Conservation (phyloP, 2,888 invertebrate genomes). For the Laothoe populi region DNA sequence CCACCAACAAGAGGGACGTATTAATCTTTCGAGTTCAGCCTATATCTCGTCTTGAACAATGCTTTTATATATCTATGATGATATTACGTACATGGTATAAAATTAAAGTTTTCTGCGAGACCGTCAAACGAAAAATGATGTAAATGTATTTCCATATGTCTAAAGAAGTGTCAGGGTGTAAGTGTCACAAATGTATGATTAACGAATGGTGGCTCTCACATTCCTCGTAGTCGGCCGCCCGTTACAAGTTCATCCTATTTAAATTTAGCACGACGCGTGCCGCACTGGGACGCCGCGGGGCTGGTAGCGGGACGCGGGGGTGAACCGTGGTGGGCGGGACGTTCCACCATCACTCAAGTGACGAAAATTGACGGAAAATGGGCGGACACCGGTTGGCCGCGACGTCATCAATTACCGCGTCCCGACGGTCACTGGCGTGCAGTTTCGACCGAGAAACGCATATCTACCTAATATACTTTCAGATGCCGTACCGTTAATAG, state of each 20-base stretch:
- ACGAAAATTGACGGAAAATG: constrained; percentile 86
- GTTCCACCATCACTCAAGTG: constrained; percentile 83
- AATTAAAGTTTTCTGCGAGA: background rate
- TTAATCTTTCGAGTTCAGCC: constrained; percentile 39
- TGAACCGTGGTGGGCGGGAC: constrained; percentile 69
- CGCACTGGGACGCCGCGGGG: constrained; percentile 58
- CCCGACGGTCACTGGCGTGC: constrained; percentile 78
- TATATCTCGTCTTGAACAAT: background rate
- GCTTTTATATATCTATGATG: background rate
- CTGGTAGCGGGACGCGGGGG: constrained; percentile 43
- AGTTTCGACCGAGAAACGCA: constrained; percentile 64
- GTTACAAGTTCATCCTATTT: constrained; percentile 83
- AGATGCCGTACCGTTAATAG: constrained; percentile 62
- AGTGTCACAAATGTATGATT: constrained; percentile 83
- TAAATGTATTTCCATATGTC: constrained; percentile 34
- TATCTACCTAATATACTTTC: constrained; percentile 67
- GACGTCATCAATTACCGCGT: constrained; percentile 83
- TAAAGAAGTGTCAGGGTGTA: constrained; percentile 69
- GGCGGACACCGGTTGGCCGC: constrained; percentile 83
- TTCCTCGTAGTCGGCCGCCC: constrained; percentile 75
- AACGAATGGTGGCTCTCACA: constrained; percentile 74
- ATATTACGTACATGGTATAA: background rate
- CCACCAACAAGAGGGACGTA: constrained; percentile 42
- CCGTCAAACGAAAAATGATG: constrained; percentile 38
- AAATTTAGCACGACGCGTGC: constrained; percentile 84